Base-by-base conservation (phyloP, 2,797 vertebrate genomes). In the Sebastes matsubarae region DNA sequence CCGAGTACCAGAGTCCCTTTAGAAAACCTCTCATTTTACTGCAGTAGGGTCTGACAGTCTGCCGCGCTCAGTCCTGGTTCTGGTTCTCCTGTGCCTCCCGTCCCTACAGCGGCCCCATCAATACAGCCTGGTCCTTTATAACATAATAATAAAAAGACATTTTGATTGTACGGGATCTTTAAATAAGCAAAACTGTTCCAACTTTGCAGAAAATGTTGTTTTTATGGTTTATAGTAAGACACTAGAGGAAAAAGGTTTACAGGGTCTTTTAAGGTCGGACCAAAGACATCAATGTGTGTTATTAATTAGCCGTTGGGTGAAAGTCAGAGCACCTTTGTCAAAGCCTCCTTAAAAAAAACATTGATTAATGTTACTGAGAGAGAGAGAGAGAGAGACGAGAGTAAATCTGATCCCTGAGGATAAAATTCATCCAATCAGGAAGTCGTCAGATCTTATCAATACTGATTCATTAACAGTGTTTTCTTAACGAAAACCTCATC, bases 371-470 rank as follows among this genome's bases (percentile, higher is more conserved):
- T 38, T 54, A 25, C 18, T 42, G 36, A 38, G 38, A 50, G 46
- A 50, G 46, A 50, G 42, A 50, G 42, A 42, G 46, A n/a, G 46
- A 52, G 20, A 75, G 11, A 12, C 32, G 1, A n/a, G 25, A 54
- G 24, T 67, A 14, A 84, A 71, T 78, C 67, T 68, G 81, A 84
- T 84, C 77, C 7, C 10, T 2, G 10, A 29, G 54, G 78, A 85
- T 81, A 72, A 83, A 81, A 83, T 75, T 59, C 58, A 18, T 68
- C 77, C 85, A 76, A 81, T 91, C 82, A 80, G 82, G 54, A 42
- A 24, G 59, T 77, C 30, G 72, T 81, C 75, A 38, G 82, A 83
- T 89, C 57, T 58, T 83, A 89, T 89, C 80, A 2, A 61, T 7
- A 6, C 60, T 81, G 82, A 89, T 87, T 86, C 69, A 84, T 86